Conservation (phyloP, 2,113 vertebrate genomes). For the Colius striatus region DNA sequence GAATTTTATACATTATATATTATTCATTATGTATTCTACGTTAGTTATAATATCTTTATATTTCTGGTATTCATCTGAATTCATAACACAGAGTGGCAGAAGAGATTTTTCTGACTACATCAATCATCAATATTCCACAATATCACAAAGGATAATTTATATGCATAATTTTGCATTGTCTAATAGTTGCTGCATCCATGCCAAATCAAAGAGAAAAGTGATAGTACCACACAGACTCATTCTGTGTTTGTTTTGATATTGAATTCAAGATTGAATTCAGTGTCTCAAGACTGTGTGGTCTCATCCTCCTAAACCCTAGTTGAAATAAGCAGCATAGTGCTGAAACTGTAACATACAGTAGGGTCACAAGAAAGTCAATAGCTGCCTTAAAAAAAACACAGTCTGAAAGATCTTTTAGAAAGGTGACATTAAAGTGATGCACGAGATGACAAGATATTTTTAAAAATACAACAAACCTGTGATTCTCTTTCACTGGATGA, state of each 20-base stretch:
- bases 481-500: background rate
- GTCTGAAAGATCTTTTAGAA: background rate
- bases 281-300: background rate
- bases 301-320: background rate
- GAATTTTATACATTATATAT: background rate
- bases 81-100: background rate
- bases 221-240: background rate
- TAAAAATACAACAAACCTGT: background rate
- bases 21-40: background rate
- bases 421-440: background rate
- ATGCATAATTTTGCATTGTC: background rate
- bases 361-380: background rate
- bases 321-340: background rate
- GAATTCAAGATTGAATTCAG: background rate
- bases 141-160: background rate
- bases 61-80: background rate
- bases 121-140: background rate
- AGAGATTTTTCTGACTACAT: background rate
- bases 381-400: background rate
- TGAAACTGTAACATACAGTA: background rate
- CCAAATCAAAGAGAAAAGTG: background rate
- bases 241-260: background rate
- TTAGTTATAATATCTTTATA: background rate
- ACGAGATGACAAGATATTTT: background rate
- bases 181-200: background rate